Base-by-base conservation (phyloP, 2,888 invertebrate genomes). In the Criorhina ranunculi region DNA sequence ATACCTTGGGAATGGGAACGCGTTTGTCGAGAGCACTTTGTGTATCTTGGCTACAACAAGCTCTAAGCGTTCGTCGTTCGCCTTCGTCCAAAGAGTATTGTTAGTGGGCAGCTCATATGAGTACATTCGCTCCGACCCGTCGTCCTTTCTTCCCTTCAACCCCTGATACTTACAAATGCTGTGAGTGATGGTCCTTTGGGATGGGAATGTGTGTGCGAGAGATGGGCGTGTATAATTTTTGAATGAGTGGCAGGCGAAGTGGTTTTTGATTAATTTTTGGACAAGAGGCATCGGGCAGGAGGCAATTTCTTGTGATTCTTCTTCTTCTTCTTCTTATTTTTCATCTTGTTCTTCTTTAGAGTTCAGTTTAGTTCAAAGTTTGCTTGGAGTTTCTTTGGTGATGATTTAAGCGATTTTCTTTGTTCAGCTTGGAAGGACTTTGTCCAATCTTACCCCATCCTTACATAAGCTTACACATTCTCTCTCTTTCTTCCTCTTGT, bases 211-310 rank as follows among this genome's bases (percentile, higher is more conserved):
- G 87, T 86, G 83, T 86, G 86, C 86, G 80, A 86, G 86, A 86
- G 86, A 82, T 86, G 80, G 87, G 87, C 86, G 86, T 86, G 86
- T 86, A 87, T 86, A 80, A 85, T 85, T 85, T 85, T 86, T 88
- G 86, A 87, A 88, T 88, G 87, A 87, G 87, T 88, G 87, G 88
- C 87, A 87, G 87, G 86, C 87, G 87, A 87, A 88, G 87, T 87
- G 87, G 87, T 87, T 87, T 88, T 88, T 88, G 88, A 88, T 88
- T 88, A 88, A 88, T 88, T 88, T 86, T 85, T 75, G 80, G 85
- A 85, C 87, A 87, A 86, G 86, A 87, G 87, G 81, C 77, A 79
- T 62, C 86, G 78, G 81, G 81, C 81, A 87, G 86, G 57, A 83
- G 83, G 83, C 83, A 75, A 64, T 79, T 83, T 75, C 78, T 72